Base-by-base conservation (phyloP, 2,888 invertebrate species). In the Cephus pygmeus region DNA sequence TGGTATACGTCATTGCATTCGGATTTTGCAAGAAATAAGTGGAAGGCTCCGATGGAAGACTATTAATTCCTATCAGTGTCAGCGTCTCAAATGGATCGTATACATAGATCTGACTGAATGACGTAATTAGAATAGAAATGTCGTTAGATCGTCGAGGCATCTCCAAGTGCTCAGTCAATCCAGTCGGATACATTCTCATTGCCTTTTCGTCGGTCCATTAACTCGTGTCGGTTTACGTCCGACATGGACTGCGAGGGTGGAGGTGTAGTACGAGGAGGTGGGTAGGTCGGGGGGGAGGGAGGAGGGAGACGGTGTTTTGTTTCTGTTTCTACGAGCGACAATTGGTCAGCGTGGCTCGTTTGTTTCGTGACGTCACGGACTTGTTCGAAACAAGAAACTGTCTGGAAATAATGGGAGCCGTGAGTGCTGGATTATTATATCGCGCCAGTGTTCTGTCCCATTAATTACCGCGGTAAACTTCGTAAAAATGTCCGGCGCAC, bases 151-250 rank as follows among this genome's bases (percentile, higher is more conserved):
- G 73, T 73, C 68, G 68, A 75, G 73, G 69, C 76, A 74, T 74
- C 76, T 69, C 73, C 76, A 34, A 73, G 71, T 75, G 68, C 68
- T 78, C 40, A 36, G 73, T 76, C 76, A 74, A 79, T 79, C 76
- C 79, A 69, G 34, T 79, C 56, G 79, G 76, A 56, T 79, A 79
- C 76, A 76, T 79, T 76, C 76, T 76, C 76, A 79, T 76, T 76
- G 79, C 79, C 79, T 76, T 79, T 79, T 79, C 74, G 76, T 68
- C 79, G 79, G 76, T 76, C 74, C 79, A 79, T 79, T 79, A 76
- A 76, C 79, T 78, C 73, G 34, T 35, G 71, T 56, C 23, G 33
- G 56, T 77, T 34, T 71, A 40, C 78, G 75, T 73, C 69, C 68
- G 34, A 68, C 75, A 40, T 12, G 69, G 69, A 36, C 15, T 56